Evolutionary conservation across 2,797 vertebrate species (phyloP).

Genomic region (Microhierax caerulescens): DNA sequence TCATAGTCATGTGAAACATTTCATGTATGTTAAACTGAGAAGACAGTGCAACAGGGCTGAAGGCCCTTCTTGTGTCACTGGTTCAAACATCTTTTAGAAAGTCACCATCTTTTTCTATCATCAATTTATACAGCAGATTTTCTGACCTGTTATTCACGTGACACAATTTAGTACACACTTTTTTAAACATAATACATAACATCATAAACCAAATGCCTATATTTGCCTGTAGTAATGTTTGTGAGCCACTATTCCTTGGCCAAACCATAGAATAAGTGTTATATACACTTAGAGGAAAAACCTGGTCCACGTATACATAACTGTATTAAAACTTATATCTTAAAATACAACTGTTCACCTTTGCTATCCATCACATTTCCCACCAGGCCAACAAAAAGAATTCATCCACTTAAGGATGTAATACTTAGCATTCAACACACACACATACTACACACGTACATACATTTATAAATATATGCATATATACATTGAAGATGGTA

Average conservation of each 20-base stretch:
- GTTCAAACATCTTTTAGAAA: background rate
- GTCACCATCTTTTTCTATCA: background rate
- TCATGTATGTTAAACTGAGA: background rate
- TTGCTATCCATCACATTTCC: background rate
- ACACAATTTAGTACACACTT: background rate
- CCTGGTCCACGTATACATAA: background rate
- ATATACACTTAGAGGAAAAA: background rate
- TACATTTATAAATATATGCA: background rate
- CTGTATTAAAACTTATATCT: background rate
- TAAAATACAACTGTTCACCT: fast-evolving
- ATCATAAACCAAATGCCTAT: background rate
- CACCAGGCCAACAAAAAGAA: background rate
- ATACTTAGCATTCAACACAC: background rate
- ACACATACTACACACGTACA: fast-evolving
- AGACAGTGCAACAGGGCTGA: background rate
- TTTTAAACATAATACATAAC: background rate
- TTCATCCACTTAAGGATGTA: background rate
- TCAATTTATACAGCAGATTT: background rate
- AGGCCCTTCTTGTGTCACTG: background rate
- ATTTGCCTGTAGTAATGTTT: background rate
- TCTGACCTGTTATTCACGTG: background rate
- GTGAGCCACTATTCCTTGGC: background rate
- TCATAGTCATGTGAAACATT: background rate
- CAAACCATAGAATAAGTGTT: background rate
- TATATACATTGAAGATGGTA: background rate